These are phyloP conservation scores for Muraenolepis orangiensis DNA, from an alignment of 2,797 vertebrate species.

Conservation along the genomic window DNA sequence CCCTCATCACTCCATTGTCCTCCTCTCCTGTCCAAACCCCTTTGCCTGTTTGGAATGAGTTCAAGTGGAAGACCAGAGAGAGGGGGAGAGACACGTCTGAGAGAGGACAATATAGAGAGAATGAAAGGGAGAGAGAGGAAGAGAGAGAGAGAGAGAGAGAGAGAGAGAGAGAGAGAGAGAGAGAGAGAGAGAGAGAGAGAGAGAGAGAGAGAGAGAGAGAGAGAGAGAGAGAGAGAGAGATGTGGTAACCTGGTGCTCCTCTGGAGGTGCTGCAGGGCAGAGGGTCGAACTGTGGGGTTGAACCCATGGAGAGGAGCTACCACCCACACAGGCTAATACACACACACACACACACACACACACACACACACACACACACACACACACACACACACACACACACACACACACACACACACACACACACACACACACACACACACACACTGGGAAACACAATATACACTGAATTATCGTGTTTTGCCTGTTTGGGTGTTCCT, in stretches of 20 bases:
- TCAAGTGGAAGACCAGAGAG: not conserved
- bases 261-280: not conserved
- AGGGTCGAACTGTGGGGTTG: not conserved
- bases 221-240: not conserved
- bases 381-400: not conserved
- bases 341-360: too few relatives aligned
- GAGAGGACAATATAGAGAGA: not conserved
- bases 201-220: not conserved
- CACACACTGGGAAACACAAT: not conserved
- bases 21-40: not conserved
- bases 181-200: not conserved
- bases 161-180: not conserved
- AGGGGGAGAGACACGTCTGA: conserved; percentile 14
- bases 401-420: not conserved
- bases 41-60: not conserved
- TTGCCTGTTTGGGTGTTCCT: not conserved
- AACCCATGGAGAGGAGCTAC: not conserved
- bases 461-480: too few relatives aligned
- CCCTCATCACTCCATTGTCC: not conserved
- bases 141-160: conserved; percentile 14
- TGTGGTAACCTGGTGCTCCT: too few relatives aligned
- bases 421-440: not conserved
- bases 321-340: too few relatives aligned
- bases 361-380: not conserved
- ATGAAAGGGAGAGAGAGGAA: not conserved